phyloP scores from a whole-genome alignment of 2,797 vertebrate species.

The Gymnocypris eckloni region DNA sequence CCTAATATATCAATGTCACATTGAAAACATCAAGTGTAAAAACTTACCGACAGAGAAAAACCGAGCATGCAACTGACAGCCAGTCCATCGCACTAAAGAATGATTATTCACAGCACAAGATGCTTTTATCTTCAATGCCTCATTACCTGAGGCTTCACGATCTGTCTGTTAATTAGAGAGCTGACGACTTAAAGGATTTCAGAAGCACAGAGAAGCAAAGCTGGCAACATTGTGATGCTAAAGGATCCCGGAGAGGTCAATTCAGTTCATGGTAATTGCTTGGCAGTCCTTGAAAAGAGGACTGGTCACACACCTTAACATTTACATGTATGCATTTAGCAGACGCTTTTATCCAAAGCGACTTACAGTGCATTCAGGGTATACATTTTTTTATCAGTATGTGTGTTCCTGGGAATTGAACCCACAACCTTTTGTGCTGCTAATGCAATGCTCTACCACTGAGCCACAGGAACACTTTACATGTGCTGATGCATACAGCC shows the following conservation, averaged over 20 bases:
- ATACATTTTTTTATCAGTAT: no score
- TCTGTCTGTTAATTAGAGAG: slow-evolving; percentile 28
- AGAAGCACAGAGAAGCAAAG: slow-evolving; percentile 1
- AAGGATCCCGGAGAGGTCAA: slow-evolving; percentile 20
- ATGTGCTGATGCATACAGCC: slow-evolving; percentile 3
- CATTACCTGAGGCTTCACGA: slow-evolving; percentile 18
- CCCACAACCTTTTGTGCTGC: no score
- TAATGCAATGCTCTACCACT: no score
- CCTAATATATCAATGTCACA: not conserved
- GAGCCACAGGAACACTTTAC: not conserved
- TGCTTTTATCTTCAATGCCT: not conserved
- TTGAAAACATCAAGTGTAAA: not conserved
- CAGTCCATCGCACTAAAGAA: not conserved
- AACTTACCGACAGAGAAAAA: not conserved
- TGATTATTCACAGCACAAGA: no score
- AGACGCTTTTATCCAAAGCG: no score
- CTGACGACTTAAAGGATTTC: slow-evolving; percentile 40
- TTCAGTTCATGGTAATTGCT: slow-evolving; percentile 6
- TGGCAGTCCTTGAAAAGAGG: not conserved
- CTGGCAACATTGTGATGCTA: slow-evolving; percentile 20
- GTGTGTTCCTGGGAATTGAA: no score
- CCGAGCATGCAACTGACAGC: not conserved
- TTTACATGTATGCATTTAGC: not conserved
- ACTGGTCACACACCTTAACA: slow-evolving; percentile 14
- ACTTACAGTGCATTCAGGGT: no score